A percentile compares a stretch with the other conserved stretches of the same genome.
Conservation (phyloP, 2,888 invertebrate genomes). For the Oscheius onirici region DNA sequence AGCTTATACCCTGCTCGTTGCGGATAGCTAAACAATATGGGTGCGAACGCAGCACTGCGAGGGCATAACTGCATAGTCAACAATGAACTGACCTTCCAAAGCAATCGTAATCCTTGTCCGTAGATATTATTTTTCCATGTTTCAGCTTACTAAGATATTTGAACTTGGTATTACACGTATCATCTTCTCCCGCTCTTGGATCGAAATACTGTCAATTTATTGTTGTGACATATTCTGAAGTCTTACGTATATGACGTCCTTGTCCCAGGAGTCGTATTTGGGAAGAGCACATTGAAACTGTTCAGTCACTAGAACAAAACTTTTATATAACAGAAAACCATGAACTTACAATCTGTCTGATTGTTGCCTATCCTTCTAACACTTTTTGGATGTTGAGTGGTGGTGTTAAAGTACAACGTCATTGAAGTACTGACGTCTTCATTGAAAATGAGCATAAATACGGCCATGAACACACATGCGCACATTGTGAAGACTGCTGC, state of each 20-base stretch:
- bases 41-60: no score
- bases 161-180: constrained; percentile 12
- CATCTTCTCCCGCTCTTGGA: neutral
- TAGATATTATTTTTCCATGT: neutral
- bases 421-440: neutral
- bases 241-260: constrained; percentile 38
- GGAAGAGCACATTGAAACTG: constrained; percentile 36
- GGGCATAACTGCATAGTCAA: no score
- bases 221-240: neutral
- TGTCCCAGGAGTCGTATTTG: constrained; percentile 49
- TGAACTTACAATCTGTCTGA: neutral
- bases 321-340: neutral
- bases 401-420: neutral
- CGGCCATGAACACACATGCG: constrained; percentile 16
- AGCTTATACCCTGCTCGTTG: no score
- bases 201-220: constrained; percentile 5
- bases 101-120: constrained; percentile 17
- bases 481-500: neutral
- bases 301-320: neutral
- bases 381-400: neutral
- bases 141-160: constrained; percentile 16
- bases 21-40: no score
- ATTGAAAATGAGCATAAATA: constrained; percentile 22
- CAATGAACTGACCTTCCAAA: constrained; percentile 13
- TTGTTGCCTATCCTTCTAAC: neutral